phyloP scores from a whole-genome alignment of 2,888 invertebrate species.

The Catocala fraxini region DNA sequence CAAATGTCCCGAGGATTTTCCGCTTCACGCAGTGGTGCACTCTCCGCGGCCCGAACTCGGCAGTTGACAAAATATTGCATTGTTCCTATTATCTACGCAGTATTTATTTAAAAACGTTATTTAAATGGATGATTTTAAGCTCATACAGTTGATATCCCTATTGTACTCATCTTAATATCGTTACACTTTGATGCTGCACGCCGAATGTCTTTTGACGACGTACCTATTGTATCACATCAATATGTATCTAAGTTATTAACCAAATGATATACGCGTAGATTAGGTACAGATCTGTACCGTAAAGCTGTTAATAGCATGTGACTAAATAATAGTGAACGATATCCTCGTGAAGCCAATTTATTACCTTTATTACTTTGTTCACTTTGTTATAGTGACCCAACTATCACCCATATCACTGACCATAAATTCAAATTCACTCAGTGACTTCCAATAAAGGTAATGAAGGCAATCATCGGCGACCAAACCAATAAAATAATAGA shows the following conservation, averaged over 20 bases:
- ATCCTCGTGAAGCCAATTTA: conserved; percentile 76
- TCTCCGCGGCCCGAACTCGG: conserved; percentile 80
- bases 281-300: conserved; percentile 19
- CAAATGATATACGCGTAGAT: conserved; percentile 24
- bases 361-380: conserved; percentile 82
- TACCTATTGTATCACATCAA: conserved; percentile 11
- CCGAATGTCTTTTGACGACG: conserved; percentile 59
- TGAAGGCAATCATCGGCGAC: conserved; percentile 84
- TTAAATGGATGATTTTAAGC: conserved; percentile 88
- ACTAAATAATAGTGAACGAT: conserved; percentile 58
- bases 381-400: conserved; percentile 83
- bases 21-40: conserved; percentile 86
- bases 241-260: conserved; percentile 28
- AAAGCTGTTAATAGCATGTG: conserved; percentile 38
- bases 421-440: conserved; percentile 85
- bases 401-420: conserved; percentile 82
- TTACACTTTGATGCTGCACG: conserved; percentile 66
- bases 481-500: conserved; percentile 87
- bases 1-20: conserved; percentile 87
- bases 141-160: conserved; percentile 78
- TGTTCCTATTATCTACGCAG: conserved; percentile 86
- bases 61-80: conserved; percentile 88
- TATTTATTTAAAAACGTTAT: conserved; percentile 88
- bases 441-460: conserved; percentile 86
- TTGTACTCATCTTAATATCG: conserved; percentile 78